Evolutionary conservation across 2,113 vertebrate genomes (phyloP), one percentile per base, ranked within the genome.

Genomic region (Nymphicus hollandicus): DNA sequence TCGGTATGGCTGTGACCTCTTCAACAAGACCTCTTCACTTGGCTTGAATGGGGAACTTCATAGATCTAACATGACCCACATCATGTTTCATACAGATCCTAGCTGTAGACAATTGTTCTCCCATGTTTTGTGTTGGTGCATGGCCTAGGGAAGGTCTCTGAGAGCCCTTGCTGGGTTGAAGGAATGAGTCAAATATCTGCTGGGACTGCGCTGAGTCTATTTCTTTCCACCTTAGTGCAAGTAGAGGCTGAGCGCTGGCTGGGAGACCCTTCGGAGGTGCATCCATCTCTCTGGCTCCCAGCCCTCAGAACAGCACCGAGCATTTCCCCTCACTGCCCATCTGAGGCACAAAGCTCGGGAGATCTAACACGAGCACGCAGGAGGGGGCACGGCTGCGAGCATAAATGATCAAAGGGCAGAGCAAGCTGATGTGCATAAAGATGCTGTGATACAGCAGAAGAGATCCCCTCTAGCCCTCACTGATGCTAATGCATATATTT

Each of bases 391-490:
- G 71, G 76, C 94, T 84, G 86, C 9, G 7, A 91, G 95, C 93
- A 92, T 78, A 68, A 69, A 91, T 92, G 95, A 96, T 96, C 96
- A 93, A 96, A 96, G 92, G 83, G 95, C 91, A 94, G 91, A 87
- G 86, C 86, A n/a, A 61, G 77, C 88, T 93, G 95, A 79, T 90
- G 94, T 35, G 83, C 90, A 61, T 74, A 49, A 89, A 88, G 69
- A 89, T 0, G 9, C 73, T 90, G 61, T 84, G 90, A 88, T 85
- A 74, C 77, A 66, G 92, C 95, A 93, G 76, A 81, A 70, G 73
- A 92, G 73, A 95, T 80, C 93, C 93, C 93, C 96, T 92, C 91
- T 37, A 94, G 96, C 86, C 91, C 93, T 96, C 1, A 1, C 49
- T 3, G 37, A 79, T 81, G 92, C 77, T 96, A 92, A 95, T 91